Evolutionary conservation across 2,888 invertebrate species (phyloP).

Genomic region (Augochlorella aurata): DNA sequence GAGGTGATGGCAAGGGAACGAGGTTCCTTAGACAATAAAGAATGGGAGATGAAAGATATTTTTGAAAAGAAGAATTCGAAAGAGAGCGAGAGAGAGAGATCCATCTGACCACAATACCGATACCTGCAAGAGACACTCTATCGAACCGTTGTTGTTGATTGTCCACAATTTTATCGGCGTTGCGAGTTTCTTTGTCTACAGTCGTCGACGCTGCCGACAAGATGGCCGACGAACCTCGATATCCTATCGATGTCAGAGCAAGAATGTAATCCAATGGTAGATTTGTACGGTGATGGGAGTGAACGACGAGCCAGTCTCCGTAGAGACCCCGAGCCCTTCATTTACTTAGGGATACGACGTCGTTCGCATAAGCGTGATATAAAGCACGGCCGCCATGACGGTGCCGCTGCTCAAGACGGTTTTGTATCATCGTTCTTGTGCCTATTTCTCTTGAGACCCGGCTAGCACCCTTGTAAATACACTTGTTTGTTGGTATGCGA

Average conservation of each 20-base stretch:
- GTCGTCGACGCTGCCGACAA: slow-evolving; percentile 16
- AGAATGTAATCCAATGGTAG: slow-evolving; percentile 46
- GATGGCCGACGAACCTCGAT: slow-evolving; percentile 30
- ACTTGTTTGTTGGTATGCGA: slow-evolving; percentile 1
- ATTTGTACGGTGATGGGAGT: slow-evolving; percentile 56
- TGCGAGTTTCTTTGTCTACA: slow-evolving; percentile 43
- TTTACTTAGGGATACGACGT: slow-evolving; percentile 39
- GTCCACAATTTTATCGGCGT: slow-evolving; percentile 66
- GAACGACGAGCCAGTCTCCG: slow-evolving; percentile 35
- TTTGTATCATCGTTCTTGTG: slow-evolving; percentile 53
- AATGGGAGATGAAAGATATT: slow-evolving; percentile 43
- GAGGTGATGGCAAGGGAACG: slow-evolving; percentile 1
- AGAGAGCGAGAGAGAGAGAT: slow-evolving; percentile 22
- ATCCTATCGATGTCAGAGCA: slow-evolving; percentile 11
- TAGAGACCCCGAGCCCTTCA: slow-evolving; percentile 46
- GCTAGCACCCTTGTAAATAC: slow-evolving; percentile 21
- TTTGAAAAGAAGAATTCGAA: slow-evolving; percentile 56
- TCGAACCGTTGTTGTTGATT: slow-evolving; percentile 63
- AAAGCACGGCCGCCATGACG: slow-evolving; percentile 28
- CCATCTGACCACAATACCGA: slow-evolving; percentile 71
- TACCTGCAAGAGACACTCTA: slow-evolving; percentile 69
- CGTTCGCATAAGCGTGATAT: slow-evolving; percentile 23
- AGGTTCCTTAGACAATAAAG: slow-evolving; percentile 42
- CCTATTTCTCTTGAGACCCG: slow-evolving; percentile 41
- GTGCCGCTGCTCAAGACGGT: slow-evolving; percentile 31